Conservation (phyloP, 2,888 invertebrate species). For the Dendrolimus houi region DNA sequence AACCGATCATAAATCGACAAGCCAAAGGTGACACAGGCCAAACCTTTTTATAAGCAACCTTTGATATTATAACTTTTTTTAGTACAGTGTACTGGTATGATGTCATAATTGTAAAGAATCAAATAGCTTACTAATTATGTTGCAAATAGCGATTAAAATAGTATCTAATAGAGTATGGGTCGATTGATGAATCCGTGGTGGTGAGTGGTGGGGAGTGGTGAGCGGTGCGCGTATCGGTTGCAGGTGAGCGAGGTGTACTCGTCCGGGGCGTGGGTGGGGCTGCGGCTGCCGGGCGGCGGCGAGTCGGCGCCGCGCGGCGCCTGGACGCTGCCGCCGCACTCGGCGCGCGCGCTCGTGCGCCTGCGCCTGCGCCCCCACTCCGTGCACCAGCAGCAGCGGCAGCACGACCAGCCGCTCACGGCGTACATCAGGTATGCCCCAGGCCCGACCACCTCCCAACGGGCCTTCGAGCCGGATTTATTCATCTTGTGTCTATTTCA, state of each 20-base stretch:
- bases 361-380: slow-evolving; percentile 80
- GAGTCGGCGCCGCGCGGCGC: slow-evolving; percentile 84
- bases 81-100: too few species aligned
- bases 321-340: slow-evolving; percentile 94
- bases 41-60: too few species aligned
- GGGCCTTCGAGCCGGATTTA: too few species aligned
- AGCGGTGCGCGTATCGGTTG: slow-evolving; percentile 4
- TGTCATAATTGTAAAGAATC: too few species aligned
- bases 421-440: slow-evolving; percentile 35
- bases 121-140: too few species aligned
- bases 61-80: too few species aligned
- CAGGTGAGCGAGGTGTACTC: slow-evolving; percentile 88
- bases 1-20: too few species aligned
- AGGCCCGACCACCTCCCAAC: slow-evolving; percentile 2
- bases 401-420: slow-evolving; percentile 58
- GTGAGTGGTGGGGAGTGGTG: too few species aligned
- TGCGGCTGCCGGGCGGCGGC: slow-evolving; percentile 89
- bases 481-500: slow-evolving; percentile 12
- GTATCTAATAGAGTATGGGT: too few species aligned
- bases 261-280: slow-evolving; percentile 94
- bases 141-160: too few species aligned
- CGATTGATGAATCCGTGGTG: too few species aligned
- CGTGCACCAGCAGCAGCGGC: slow-evolving; percentile 20
- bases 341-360: slow-evolving; percentile 90
- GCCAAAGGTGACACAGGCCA: too few species aligned